Evolutionary conservation across 2,888 invertebrate genomes (phyloP).

Genomic region (Aleiodes alternator): DNA sequence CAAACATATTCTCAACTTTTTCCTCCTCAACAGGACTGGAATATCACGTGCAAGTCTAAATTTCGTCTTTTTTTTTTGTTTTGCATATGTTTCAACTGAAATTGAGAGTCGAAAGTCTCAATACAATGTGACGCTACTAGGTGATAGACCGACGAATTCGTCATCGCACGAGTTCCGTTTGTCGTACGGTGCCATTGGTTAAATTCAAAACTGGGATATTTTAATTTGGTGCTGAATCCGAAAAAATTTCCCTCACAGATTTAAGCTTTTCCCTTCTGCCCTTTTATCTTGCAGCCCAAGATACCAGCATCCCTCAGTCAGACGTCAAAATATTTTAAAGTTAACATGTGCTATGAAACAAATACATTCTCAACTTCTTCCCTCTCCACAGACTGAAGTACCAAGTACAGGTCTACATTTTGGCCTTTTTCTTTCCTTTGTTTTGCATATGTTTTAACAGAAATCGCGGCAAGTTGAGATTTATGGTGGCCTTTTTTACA

Average conservation of each 20-base stretch:
- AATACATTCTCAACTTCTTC: background rate
- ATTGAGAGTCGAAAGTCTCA: background rate
- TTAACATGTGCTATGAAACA: background rate
- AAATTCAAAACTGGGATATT: background rate
- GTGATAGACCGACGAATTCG: no score
- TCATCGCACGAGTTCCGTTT: no score
- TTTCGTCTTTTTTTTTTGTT: background rate
- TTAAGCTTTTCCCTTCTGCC: no score
- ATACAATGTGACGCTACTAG: no score
- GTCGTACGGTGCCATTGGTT: background rate
- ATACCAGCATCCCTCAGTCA: no score
- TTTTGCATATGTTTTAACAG: background rate
- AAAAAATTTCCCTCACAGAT: no score
- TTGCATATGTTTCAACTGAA: background rate
- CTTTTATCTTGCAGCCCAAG: no score
- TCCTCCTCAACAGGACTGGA: background rate
- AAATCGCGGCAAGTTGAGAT: conserved; percentile 61
- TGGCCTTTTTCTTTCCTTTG: background rate
- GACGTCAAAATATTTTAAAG: no score
- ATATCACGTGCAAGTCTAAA: background rate
- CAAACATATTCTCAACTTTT: background rate
- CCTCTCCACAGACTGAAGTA: background rate
- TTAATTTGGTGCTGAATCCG: no score
- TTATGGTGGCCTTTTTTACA: conserved; percentile 70
- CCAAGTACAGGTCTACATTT: conserved; percentile 4